Base-by-base conservation (phyloP, 2,113 vertebrate genomes). In the Dromiciops gliroides region DNA sequence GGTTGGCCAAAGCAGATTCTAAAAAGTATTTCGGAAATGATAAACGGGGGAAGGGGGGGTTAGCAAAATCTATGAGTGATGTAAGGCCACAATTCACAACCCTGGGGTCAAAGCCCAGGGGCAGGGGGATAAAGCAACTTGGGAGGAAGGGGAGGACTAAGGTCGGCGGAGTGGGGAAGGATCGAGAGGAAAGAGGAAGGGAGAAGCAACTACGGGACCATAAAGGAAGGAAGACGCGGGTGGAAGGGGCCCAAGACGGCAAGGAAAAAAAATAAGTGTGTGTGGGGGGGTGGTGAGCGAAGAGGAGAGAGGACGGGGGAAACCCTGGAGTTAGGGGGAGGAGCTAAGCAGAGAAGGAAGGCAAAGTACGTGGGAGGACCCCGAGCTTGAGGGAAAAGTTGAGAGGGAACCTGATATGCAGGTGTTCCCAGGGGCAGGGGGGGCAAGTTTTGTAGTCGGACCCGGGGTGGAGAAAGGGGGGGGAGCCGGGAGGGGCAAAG, bases 291-390 rank as follows among this genome's bases (percentile, higher is more conserved):
- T 67, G n/a, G n/a, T n/a, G n/a, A n/a, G n/a, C n/a, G 91, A 28
- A 83, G 93, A n/a, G 51, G 89, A 25, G 26, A 3, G 51, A 48
- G 92, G 90, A 60, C 37, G 67, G 94, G 90, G 91, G 94, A 90
- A 92, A 51, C 95, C 97, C 94, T 94, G 16, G 92, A 94, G 51
- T 28, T 88, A 83, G 94, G 96, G 96, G 96, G 97, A 93, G 97
- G 97, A 95, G 96, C 95, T 91, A 94, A 91, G 89, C 50, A 92
- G 92, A 92, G 94, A 93, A 93, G 95, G 96, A 94, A 96, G 93
- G 95, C 95, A 91, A 92, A 93, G 95, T 75, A 51, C 95, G 60
- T n/a, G 75, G 91, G 75, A 92, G 90, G 93, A 94, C 90, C 95
- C 97, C 44, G 24, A 90, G 93, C n/a, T 56, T 10, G 83, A 49